Percentiles rank a stretch among this genome's conserved stretches.
These are phyloP conservation scores for Diacarnus erythraeanus DNA, from an alignment of 37 sponge, comb jelly and placozoan genomes.

Conservation along the genomic window DNA sequence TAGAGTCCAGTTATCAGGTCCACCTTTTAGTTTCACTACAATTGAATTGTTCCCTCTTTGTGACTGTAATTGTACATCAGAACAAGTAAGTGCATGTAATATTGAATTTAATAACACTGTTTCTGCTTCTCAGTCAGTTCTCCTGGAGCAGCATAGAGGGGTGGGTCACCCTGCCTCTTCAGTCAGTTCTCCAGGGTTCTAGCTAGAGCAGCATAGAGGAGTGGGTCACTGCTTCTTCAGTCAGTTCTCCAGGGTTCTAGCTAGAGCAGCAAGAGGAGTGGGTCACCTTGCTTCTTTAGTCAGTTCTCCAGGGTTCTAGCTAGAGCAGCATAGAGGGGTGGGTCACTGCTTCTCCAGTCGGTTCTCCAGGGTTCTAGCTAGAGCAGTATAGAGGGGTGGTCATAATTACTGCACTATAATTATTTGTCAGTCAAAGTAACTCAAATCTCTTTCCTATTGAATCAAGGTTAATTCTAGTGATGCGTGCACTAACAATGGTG, in stretches of 20 bases:
- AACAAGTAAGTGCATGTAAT: background rate
- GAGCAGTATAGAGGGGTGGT: background rate
- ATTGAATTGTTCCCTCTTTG: constrained; percentile 33
- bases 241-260: too few species aligned
- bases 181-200: background rate
- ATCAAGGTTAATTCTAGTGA: background rate
- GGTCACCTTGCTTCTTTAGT: background rate
- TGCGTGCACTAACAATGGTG: constrained; percentile 20
- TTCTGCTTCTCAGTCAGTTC: background rate
- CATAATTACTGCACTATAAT: background rate
- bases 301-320: too few species aligned
- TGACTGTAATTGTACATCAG: constrained; percentile 21
- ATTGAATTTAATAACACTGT: background rate
- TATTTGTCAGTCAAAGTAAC: background rate
- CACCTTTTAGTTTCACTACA: constrained; percentile 5
- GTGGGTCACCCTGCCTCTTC: too few species aligned
- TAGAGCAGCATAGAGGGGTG: background rate
- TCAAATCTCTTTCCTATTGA: background rate
- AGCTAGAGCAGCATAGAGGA: background rate
- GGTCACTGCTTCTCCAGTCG: too few species aligned
- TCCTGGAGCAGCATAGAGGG: too few species aligned
- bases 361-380: too few species aligned
- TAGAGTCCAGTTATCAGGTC: constrained; percentile 2
- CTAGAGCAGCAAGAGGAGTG: too few species aligned
- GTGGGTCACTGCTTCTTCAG: background rate